A percentile compares a stretch with the other conserved stretches of the same genome.
These are phyloP conservation scores for Bambusicola thoracicus DNA, from an alignment of 2,113 vertebrate genomes.

Conservation along the genomic window DNA sequence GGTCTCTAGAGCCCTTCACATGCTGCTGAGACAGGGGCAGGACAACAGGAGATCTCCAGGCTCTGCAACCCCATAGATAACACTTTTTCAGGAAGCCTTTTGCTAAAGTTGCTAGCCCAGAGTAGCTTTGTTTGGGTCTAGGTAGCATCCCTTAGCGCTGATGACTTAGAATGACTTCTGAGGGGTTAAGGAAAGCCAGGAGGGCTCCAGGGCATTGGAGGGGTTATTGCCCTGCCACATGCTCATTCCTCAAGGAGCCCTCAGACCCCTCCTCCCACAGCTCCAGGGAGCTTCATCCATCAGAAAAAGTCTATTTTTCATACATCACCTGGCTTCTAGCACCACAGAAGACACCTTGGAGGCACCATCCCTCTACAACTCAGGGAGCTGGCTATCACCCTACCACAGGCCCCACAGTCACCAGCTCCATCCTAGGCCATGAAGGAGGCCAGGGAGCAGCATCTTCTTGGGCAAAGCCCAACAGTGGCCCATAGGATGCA, in stretches of 20 bases:
- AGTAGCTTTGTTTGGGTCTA: neutral
- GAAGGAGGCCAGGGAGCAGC: neutral
- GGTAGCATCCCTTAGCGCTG: neutral
- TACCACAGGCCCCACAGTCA: neutral
- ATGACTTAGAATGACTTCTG: neutral
- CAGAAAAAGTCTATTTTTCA: neutral
- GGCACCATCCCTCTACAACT: neutral
- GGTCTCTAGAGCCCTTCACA: accelerated
- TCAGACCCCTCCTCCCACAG: neutral
- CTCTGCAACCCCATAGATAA: neutral
- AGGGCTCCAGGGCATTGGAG: neutral
- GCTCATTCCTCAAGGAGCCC: neutral
- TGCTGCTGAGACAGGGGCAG: neutral
- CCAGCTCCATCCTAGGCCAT: neutral
- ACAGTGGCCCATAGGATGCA: neutral
- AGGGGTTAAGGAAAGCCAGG: neutral
- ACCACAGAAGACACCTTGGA: neutral
- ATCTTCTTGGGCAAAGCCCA: neutral
- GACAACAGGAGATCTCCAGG: neutral
- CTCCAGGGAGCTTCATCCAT: neutral
- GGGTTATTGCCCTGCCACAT: neutral
- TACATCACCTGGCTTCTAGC: neutral
- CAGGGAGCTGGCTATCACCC: neutral
- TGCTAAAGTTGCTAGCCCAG: neutral
- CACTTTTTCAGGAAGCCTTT: neutral